Percentiles rank a stretch among this genome's conserved stretches.
Conservation (phyloP, 2,113 vertebrate genomes). For the Lates calcarifer region DNA sequence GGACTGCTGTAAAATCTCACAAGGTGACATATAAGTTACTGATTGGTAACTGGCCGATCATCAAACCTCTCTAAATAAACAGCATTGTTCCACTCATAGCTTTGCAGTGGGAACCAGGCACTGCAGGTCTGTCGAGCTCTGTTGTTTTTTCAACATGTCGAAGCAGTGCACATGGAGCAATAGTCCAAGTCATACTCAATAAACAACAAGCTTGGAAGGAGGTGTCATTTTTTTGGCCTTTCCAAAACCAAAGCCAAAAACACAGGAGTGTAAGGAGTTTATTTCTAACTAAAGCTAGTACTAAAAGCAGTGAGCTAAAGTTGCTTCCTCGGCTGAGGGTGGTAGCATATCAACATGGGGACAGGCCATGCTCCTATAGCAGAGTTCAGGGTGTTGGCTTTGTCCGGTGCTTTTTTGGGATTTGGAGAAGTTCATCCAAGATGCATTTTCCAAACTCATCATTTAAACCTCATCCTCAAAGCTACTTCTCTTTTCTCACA, state of each 20-base stretch:
- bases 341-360: no score
- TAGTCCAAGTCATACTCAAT: neutral
- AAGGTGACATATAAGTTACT: neutral
- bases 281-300: neutral
- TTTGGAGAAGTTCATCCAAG: neutral
- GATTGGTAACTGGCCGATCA: neutral
- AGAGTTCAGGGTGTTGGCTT: neutral
- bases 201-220: neutral
- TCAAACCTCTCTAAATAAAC: neutral
- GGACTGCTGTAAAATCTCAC: neutral
- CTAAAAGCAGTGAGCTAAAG: neutral
- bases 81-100: neutral
- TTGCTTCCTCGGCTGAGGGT: no score
- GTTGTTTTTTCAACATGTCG: neutral
- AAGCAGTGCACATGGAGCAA: neutral
- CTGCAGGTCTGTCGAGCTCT: neutral
- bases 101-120: neutral
- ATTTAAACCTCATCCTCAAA: neutral
- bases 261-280: neutral
- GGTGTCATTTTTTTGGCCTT: neutral
- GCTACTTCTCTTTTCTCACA: neutral
- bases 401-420: neutral
- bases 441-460: neutral
- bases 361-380: no score
- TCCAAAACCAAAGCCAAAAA: neutral